Conservation (phyloP, 2,888 invertebrate genomes). For the Cantharis rufa region DNA sequence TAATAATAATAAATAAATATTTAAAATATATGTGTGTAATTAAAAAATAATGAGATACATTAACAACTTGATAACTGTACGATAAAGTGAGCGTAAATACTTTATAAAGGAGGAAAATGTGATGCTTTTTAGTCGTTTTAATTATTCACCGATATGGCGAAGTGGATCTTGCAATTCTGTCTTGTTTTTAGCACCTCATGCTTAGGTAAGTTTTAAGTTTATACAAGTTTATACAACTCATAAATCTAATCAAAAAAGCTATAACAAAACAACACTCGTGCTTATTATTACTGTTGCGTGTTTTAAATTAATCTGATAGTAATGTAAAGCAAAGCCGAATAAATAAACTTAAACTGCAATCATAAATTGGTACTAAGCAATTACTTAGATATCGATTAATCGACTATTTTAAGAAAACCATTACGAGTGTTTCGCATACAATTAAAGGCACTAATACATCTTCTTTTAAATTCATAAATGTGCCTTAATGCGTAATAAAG, state of each 20-base stretch:
- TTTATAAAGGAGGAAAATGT: slow-evolving; percentile 29
- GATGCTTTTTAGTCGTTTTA: slow-evolving; percentile 31
- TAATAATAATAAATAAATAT: not conserved
- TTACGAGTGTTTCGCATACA: not conserved
- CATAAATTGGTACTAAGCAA: not conserved
- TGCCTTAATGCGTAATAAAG: slow-evolving; percentile 20
- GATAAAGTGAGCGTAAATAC: slow-evolving; percentile 10
- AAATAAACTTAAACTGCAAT: slow-evolving; percentile 4
- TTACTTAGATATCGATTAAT: not conserved
- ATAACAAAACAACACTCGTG: slow-evolving; percentile 6
- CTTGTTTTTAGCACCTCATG: slow-evolving; percentile 32
- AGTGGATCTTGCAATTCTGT: slow-evolving; percentile 36
- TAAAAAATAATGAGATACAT: slow-evolving; percentile 5
- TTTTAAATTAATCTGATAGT: slow-evolving; percentile 19
- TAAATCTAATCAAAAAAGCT: slow-evolving; percentile 1
- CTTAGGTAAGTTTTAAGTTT: slow-evolving; percentile 30
- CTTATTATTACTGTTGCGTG: slow-evolving; percentile 20
- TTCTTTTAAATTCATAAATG: not conserved
- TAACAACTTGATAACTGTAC: slow-evolving; percentile 7
- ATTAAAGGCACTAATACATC: slow-evolving; percentile 1
- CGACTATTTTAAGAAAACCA: not conserved
- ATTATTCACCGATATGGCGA: slow-evolving; percentile 34
- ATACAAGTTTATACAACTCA: not conserved
- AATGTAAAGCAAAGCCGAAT: slow-evolving; percentile 10
- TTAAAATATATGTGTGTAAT: not conserved